Base-by-base conservation (phyloP, 2,797 vertebrate genomes). In the Peromyscus eremicus region DNA sequence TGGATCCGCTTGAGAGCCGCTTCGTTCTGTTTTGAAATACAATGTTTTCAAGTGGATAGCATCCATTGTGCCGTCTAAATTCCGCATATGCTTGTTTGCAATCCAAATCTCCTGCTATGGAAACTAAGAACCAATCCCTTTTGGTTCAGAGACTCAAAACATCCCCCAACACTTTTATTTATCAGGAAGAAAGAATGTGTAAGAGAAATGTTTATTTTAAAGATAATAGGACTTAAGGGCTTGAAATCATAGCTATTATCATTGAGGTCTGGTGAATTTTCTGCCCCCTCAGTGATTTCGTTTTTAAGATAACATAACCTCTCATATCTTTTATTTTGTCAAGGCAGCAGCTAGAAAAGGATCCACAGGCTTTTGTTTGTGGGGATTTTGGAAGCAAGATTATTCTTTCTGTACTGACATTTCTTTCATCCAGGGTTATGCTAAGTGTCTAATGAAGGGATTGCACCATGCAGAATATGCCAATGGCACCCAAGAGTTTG, bases 21-120 rank as follows among this genome's bases (percentile, higher is more conserved):
- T 91, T 93, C 83, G 57, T 97, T 98, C 85, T 98, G 90, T 71
- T 70, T 32, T 88, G 80, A 95, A 97, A 97, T 68, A 87, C 55
- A 76, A 93, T 93, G 86, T 60, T 46, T 49, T 64, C 96, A 97
- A 73, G 49, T 92, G 91, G 97, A 91, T 89, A 94, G 64, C 75
- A 29, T 89, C 95, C 68, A n/a, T 96, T 52, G 13, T 55, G 7
- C 93, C 92, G 94, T 96, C 81, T 89, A 64, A 96, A 96, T 76
- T 70, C 62, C 3, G 8, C 52, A n/a, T 76, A 1, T 64, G 6
- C 68, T 43, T 37, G 6, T 90, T 83, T 60, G 40, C 62, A 68
- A 37, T 81, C 70, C 76, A 71, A 82, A 80, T 76, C n/a, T 62
- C 92, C 57, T 64, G 32, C 92, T 80, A 8, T 71, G 64, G 76